Conservation (phyloP, 2,888 invertebrate species). For the Ormia ochracea region DNA sequence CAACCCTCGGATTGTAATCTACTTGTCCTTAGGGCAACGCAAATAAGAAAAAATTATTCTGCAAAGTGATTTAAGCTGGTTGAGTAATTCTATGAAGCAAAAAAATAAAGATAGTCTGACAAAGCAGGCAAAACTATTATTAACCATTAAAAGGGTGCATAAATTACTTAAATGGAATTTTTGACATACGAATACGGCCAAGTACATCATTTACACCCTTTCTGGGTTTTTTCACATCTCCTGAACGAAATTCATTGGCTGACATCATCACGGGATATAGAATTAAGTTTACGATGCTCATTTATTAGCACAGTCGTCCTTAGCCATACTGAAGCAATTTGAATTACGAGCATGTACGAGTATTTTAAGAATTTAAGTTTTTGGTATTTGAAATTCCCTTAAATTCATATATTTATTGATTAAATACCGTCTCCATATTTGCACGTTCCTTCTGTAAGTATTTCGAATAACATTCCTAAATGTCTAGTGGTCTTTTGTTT, state of each 20-base stretch:
- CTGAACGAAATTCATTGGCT: neutral
- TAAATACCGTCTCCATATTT: constrained; percentile 2
- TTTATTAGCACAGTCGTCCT: neutral
- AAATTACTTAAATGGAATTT: constrained; percentile 50
- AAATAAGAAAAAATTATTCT: neutral
- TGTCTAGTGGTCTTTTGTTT: constrained; percentile 49
- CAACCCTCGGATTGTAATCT: neutral
- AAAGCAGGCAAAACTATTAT: constrained; percentile 29
- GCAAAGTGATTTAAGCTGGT: constrained; percentile 29
- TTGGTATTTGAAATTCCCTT: neutral
- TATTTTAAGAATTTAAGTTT: neutral
- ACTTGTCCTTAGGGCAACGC: neutral
- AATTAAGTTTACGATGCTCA: constrained; percentile 18
- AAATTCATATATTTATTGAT: constrained; percentile 26
- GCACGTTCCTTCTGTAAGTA: constrained; percentile 2
- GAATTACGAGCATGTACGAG: constrained; percentile 1
- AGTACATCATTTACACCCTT: neutral
- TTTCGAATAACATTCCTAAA: constrained; percentile 41
- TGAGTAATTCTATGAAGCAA: constrained; percentile 33
- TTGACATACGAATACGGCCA: constrained; percentile 54
- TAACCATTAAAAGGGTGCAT: constrained; percentile 58
- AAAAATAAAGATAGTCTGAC: neutral
- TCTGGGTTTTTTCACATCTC: neutral
- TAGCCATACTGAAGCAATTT: constrained; percentile 26
- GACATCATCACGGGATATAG: constrained; percentile 45